Conservation (phyloP, 2,113 vertebrate species). For the Typhlomys cinereus region DNA sequence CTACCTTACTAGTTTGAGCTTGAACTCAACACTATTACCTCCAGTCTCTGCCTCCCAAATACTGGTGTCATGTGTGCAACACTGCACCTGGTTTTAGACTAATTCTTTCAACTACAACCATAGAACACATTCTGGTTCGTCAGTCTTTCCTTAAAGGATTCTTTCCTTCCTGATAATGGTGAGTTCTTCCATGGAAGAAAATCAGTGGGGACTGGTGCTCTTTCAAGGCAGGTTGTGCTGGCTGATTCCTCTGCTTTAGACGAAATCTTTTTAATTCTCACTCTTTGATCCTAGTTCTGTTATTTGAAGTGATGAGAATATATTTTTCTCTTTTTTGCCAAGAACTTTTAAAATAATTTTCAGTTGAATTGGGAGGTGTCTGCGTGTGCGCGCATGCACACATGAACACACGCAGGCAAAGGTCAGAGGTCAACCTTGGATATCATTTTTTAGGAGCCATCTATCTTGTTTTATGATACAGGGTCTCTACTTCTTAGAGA, state of each 20-base stretch:
- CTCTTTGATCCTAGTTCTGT: background rate
- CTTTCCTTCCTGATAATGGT: accelerated
- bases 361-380: background rate
- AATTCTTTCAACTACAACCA: background rate
- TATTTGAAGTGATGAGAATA: background rate
- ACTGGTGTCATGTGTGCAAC: background rate
- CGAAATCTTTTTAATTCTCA: background rate
- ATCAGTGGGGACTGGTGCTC: background rate
- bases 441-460: no score
- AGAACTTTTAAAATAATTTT: background rate
- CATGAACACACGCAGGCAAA: no score
- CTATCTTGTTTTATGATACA: background rate
- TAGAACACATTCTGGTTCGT: background rate
- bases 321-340: background rate
- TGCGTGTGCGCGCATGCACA: no score
- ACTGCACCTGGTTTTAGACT: background rate
- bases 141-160: background rate
- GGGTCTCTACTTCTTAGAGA: no score
- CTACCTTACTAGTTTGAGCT: background rate
- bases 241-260: background rate
- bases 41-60: background rate
- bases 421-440: no score
- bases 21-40: background rate
- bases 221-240: background rate
- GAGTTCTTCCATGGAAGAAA: background rate